A percentile compares a stretch with the other conserved stretches of the same genome.
Conservation (phyloP, 2,113 vertebrate genomes). For the Phyllostomus discolor region DNA sequence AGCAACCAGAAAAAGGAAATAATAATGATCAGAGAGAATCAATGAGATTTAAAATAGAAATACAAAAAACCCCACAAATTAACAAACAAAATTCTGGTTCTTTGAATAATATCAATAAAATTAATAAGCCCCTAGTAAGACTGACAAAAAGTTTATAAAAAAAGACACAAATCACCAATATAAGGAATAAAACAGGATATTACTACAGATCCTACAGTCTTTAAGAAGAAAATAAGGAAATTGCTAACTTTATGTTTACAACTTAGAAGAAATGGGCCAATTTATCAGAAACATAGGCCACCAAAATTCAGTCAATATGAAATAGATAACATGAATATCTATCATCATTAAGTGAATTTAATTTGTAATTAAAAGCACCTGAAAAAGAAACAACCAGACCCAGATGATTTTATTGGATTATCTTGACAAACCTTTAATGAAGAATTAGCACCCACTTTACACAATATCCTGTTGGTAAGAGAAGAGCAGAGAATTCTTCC, state of each 20-base stretch:
- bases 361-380: not conserved
- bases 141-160: not conserved
- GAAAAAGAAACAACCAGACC: not conserved
- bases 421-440: not conserved
- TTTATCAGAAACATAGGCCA: not conserved
- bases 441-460: not conserved
- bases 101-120: not conserved
- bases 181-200: not conserved
- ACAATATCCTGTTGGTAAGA: not conserved
- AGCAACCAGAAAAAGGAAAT: not conserved
- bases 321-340: not conserved
- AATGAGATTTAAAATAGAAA: slow-evolving; percentile 16
- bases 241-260: not conserved
- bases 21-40: not conserved
- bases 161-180: not conserved
- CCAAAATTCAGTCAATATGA: not conserved
- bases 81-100: not conserved
- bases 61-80: not conserved
- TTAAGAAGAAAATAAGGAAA: not conserved
- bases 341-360: not conserved
- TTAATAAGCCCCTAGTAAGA: not conserved
- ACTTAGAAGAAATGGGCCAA: not conserved
- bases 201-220: not conserved
- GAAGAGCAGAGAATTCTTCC: not conserved
- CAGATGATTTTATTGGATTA: not conserved